Base-by-base conservation (phyloP, 2,888 invertebrate genomes). In the Nephrotoma appendiculata region DNA sequence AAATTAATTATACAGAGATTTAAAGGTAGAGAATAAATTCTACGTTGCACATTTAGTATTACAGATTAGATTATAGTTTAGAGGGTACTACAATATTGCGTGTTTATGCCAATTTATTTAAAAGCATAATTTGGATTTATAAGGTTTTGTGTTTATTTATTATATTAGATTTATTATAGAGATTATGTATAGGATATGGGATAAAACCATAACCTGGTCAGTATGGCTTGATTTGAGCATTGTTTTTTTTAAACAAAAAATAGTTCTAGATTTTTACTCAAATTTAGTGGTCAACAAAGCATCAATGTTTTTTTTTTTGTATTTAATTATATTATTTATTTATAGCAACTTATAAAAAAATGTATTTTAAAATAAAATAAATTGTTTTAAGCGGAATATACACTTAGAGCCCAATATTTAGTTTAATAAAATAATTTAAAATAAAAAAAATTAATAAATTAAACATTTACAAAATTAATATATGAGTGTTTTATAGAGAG, bases 401-500 rank as follows among this genome's bases (percentile, higher is more conserved):
- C 71, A 71, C 19, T 71, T 31, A 71, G 71, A 31, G 71, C 71
- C 71, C 71, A 71, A 71, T 71, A 71, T 71, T 71, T 71, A 71
- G 31, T 7, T 31, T 9, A 71, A 31, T 71, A 71, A 71, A 71
- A 71, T 71, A 87, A 83, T 84, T 48, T 11, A 86, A 52, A n/a
- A n/a, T n/a, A 87, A 86, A 41, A 31, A 12, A 87, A 45, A 86
- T n/a, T 45, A 85, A 41, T 83, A 71, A 86, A 84, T 52, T 41
- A 48, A 87, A 87, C 87, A 85, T 71, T 87, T 87, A 84, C 52
- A 87, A 44, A 83, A 87, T 87, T 85, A 86, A 86, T 86, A 86
- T 87, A 44, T 86, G 87, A n/a, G 87, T 48, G 86, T 45, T 52
- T 87, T 19, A 52, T 42, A 85, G 48, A 71, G 7, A 31, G 71